Conservation (phyloP, 1,140 invertebrate genomes). For the Linepithema humile region DNA sequence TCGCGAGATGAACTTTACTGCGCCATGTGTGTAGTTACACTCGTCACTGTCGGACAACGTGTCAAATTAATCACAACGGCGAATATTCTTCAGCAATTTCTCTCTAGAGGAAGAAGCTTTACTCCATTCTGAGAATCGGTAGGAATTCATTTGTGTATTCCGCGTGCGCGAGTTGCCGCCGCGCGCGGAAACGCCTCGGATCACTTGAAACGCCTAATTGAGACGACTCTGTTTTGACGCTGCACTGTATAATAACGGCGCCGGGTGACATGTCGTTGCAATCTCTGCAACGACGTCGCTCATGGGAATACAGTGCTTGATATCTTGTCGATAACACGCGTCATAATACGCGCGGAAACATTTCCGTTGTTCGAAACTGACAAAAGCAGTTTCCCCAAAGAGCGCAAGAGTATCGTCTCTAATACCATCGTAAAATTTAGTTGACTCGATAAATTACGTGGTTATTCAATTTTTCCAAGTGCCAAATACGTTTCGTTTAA, state of each 20-base stretch:
- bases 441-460: conserved; percentile 3
- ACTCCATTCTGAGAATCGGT: conserved; percentile 46
- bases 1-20: conserved; percentile 10
- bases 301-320: conserved; percentile 26
- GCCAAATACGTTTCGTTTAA: background rate
- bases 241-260: conserved; percentile 16
- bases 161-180: background rate
- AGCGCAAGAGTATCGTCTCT: conserved; percentile 21
- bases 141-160: conserved; percentile 53
- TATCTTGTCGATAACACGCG: conserved; percentile 50
- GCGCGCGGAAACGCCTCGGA: conserved; percentile 23
- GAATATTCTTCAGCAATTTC: conserved; percentile 15
- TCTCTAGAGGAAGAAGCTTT: conserved; percentile 41
- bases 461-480: background rate
- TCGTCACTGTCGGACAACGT: conserved; percentile 42
- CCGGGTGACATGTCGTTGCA: conserved; percentile 21
- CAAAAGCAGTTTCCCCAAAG: conserved; percentile 16
- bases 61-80: conserved; percentile 50
- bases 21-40: conserved; percentile 32
- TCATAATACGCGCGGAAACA: background rate
- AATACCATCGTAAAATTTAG: conserved; percentile 10
- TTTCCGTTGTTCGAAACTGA: conserved; percentile 40
- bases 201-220: conserved; percentile 38
- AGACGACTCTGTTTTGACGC: conserved; percentile 29
- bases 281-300: conserved; percentile 23